These are phyloP conservation scores for Nematolebias whitei DNA, from an alignment of 2,113 vertebrate species.

Conservation along the genomic window DNA sequence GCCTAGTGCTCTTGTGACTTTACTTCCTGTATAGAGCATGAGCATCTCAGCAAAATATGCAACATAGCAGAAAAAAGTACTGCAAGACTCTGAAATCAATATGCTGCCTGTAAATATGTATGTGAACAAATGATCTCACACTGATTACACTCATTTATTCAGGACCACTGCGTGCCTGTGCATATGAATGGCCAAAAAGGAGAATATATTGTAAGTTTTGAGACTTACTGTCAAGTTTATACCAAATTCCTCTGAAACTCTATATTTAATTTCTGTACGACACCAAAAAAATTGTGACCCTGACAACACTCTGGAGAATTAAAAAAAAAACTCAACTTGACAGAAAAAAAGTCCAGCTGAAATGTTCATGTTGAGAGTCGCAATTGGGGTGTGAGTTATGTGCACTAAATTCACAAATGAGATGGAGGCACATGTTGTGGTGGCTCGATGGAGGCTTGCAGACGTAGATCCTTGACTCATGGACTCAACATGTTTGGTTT, in stretches of 20 bases:
- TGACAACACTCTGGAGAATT: neutral
- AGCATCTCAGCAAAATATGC: constrained; percentile 23
- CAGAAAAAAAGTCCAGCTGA: constrained; percentile 13
- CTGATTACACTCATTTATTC: neutral
- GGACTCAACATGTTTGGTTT: constrained; percentile 75
- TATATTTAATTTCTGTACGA: no score
- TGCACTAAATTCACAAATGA: constrained; percentile 20
- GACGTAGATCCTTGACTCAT: constrained; percentile 76
- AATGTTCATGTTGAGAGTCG: constrained; percentile 3
- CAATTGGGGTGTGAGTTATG: constrained; percentile 1
- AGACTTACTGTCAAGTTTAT: neutral
- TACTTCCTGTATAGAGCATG: constrained; percentile 43
- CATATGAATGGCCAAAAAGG: neutral
- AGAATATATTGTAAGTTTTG: neutral
- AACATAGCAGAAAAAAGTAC: neutral
- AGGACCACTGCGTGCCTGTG: neutral
- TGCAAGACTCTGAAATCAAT: constrained; percentile 44
- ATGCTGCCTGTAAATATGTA: constrained; percentile 8
- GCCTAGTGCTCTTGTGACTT: constrained; percentile 42
- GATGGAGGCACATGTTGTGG: constrained; percentile 22
- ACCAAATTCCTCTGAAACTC: constrained; percentile 1
- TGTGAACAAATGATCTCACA: constrained; percentile 14
- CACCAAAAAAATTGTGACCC: neutral
- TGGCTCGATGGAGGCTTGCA: constrained; percentile 59
- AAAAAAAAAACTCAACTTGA: neutral